Conservation (phyloP, 1,140 invertebrate species). For the Aphaenogaster floridana region DNA sequence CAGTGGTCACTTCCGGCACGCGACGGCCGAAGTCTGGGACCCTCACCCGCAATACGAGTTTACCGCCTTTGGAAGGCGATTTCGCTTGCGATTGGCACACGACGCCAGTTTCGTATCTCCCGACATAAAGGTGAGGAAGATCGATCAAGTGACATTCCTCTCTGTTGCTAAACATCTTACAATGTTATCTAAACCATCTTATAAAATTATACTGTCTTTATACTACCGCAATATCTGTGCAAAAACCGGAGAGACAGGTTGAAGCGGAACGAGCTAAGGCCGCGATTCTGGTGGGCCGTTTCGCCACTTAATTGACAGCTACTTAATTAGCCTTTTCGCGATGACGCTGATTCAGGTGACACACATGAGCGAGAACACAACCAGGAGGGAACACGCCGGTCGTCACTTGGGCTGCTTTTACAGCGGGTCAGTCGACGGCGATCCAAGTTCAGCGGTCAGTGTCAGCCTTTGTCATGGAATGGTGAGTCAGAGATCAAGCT, state of each 20-base stretch:
- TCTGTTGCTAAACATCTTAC: neutral
- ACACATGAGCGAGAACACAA: constrained; percentile 87
- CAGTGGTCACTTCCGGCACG: constrained; percentile 89
- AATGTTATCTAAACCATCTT: neutral
- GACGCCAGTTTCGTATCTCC: constrained; percentile 88
- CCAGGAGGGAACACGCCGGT: constrained; percentile 84
- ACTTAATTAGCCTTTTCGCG: constrained; percentile 29
- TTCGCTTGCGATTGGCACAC: constrained; percentile 88
- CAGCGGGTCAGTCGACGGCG: constrained; percentile 90
- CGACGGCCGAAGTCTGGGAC: constrained; percentile 90
- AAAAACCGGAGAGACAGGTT: neutral
- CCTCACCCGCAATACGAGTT: constrained; percentile 91
- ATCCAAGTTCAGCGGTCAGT: constrained; percentile 89
- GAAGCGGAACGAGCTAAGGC: constrained; percentile 4
- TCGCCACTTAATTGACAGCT: constrained; percentile 22
- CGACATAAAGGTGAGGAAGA: constrained; percentile 85
- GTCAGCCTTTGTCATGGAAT: constrained; percentile 93
- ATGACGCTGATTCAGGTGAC: constrained; percentile 85
- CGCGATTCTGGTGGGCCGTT: constrained; percentile 1
- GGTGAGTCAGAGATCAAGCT: constrained; percentile 87
- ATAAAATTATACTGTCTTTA: neutral
- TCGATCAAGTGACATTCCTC: neutral
- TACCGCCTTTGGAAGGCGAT: constrained; percentile 88
- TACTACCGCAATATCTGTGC: neutral
- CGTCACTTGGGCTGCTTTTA: constrained; percentile 90